Conservation (phyloP, 2,113 vertebrate species). For the Thinocorus orbignyianus region DNA sequence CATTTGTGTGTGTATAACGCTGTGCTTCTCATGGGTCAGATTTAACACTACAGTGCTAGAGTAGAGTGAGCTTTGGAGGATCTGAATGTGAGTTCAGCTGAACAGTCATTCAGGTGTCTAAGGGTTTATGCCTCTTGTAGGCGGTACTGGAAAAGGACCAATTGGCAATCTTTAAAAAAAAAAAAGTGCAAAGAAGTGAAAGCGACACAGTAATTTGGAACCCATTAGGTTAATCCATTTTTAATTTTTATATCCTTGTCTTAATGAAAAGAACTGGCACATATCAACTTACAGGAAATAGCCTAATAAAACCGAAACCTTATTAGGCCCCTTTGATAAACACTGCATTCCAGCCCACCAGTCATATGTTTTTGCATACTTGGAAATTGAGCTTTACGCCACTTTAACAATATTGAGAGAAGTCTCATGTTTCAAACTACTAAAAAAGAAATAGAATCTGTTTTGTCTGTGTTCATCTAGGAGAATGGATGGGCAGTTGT, state of each 20-base stretch:
- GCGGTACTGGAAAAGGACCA: neutral
- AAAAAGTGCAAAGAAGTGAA: neutral
- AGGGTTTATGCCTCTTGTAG: neutral
- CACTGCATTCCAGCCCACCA: constrained; percentile 58
- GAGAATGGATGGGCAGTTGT: neutral
- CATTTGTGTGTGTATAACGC: neutral
- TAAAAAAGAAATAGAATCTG: constrained; percentile 37
- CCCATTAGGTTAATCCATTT: constrained; percentile 62
- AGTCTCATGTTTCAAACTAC: constrained; percentile 38
- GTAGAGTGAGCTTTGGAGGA: neutral
- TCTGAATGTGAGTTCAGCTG: neutral
- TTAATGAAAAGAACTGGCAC: constrained; percentile 60
- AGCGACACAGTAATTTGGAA: constrained; percentile 45
- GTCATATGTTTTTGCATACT: constrained; percentile 62
- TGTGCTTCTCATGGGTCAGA: neutral
- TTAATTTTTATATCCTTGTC: constrained; percentile 64
- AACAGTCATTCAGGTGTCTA: neutral
- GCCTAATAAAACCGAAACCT: constrained; percentile 56
- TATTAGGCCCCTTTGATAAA: constrained; percentile 69
- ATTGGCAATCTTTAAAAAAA: neutral
- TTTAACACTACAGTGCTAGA: neutral
- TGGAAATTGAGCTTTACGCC: constrained; percentile 37
- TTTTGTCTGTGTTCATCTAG: neutral
- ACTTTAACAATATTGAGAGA: constrained; percentile 31
- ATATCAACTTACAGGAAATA: constrained; percentile 61